phyloP scores from a whole-genome alignment of 1,140 invertebrate genomes.

The Brachionus rubens region DNA sequence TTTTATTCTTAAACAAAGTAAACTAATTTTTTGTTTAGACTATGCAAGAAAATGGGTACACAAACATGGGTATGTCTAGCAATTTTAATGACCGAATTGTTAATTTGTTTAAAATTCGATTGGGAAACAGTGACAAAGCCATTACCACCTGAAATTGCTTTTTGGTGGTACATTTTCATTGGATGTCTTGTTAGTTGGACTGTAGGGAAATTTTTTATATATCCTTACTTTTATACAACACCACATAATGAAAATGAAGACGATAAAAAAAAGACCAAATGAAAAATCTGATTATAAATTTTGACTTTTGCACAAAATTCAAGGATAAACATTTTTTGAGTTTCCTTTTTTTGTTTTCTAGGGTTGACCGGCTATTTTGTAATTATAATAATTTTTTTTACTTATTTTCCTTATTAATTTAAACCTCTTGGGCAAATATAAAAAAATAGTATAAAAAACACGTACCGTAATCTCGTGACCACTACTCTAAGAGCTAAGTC shows the following conservation, averaged over 20 bases:
- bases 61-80: slow-evolving; percentile 65
- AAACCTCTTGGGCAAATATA: no score
- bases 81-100: slow-evolving; percentile 66
- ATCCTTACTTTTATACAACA: slow-evolving; percentile 5
- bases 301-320: no score
- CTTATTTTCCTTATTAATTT: no score
- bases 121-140: slow-evolving; percentile 65
- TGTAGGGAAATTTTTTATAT: slow-evolving; percentile 43
- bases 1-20: background rate
- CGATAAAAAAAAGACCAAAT: background rate
- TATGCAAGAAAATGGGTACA: slow-evolving; percentile 65
- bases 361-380: no score
- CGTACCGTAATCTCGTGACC: no score
- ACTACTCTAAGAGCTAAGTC: no score
- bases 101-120: slow-evolving; percentile 66
- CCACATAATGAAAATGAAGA: background rate
- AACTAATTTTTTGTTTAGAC: slow-evolving; percentile 53
- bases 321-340: no score
- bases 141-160: slow-evolving; percentile 52
- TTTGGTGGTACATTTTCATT: slow-evolving; percentile 44
- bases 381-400: no score
- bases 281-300: background rate
- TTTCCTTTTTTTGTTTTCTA: no score
- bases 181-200: slow-evolving; percentile 41
- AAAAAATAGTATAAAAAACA: no score